Conservation (phyloP, 1,140 invertebrate species). For the Ptiloglossa arizonensis region DNA sequence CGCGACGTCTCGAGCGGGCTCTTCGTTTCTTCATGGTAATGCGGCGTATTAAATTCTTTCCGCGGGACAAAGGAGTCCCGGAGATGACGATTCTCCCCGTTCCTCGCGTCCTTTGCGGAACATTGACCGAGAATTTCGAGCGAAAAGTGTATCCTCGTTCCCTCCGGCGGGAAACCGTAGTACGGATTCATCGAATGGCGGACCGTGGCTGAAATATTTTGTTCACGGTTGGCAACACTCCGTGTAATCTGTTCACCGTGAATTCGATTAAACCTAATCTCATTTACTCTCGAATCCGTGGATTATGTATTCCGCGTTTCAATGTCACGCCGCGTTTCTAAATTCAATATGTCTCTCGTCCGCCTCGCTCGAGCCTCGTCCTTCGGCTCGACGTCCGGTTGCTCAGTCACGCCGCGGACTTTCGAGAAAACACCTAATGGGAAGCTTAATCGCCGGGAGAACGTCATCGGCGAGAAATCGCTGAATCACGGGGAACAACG, state of each 20-base stretch:
- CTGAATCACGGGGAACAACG: slow-evolving; percentile 28
- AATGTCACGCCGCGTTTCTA: slow-evolving; percentile 38
- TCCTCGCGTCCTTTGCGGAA: not conserved
- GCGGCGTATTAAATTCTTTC: slow-evolving; percentile 55
- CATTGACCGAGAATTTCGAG: slow-evolving; percentile 21
- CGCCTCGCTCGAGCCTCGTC: not conserved
- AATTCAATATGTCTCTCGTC: slow-evolving; percentile 34
- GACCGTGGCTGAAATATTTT: slow-evolving; percentile 15
- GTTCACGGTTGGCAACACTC: slow-evolving; percentile 10
- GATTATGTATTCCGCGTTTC: slow-evolving; percentile 27
- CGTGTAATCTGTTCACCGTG: slow-evolving; percentile 1
- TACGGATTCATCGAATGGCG: not conserved
- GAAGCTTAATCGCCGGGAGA: not conserved
- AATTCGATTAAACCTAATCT: slow-evolving; percentile 51
- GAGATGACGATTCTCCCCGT: not conserved
- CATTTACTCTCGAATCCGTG: slow-evolving; percentile 39
- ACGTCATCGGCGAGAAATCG: slow-evolving; percentile 20
- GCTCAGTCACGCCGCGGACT: not conserved
- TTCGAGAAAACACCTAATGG: not conserved
- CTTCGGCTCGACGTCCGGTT: no score
- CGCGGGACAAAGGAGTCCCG: slow-evolving; percentile 41
- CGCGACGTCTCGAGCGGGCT: slow-evolving; percentile 16
- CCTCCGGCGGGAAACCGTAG: not conserved
- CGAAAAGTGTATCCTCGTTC: not conserved
- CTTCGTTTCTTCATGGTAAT: slow-evolving; percentile 61